Percentiles rank a stretch among this genome's conserved stretches.
Evolutionary conservation across 2,888 invertebrate genomes (phyloP).

Genomic region (Meteorus cinctellus): DNA sequence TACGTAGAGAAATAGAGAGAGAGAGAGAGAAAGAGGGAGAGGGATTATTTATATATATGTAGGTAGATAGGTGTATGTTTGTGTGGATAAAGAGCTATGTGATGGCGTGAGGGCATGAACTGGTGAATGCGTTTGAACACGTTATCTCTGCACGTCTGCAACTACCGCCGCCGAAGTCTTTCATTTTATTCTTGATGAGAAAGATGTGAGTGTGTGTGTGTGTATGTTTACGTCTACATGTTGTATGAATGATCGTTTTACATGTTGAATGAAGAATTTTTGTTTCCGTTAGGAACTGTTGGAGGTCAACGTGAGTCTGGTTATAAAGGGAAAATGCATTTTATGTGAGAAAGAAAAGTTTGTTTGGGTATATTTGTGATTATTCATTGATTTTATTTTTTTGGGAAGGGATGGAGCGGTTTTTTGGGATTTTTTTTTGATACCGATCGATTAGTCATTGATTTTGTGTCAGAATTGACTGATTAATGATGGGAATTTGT

Average conservation of each 20-base stretch:
- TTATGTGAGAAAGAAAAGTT: not conserved
- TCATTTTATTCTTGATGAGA: not conserved
- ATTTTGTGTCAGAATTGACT: too few relatives aligned
- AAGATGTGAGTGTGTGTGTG: not conserved
- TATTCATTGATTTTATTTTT: not conserved
- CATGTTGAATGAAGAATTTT: not conserved
- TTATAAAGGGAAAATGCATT: too few relatives aligned
- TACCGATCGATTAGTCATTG: too few relatives aligned
- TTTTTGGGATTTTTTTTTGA: too few relatives aligned
- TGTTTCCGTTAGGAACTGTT: not conserved
- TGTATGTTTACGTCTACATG: not conserved
- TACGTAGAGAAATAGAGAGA: too few relatives aligned
- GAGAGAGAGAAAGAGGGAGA: not conserved
- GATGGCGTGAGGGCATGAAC: not conserved
- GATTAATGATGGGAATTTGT: too few relatives aligned
- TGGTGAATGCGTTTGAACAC: not conserved
- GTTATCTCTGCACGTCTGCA: not conserved
- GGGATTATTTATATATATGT: constrained; percentile 8
- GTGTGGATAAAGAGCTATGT: too few relatives aligned
- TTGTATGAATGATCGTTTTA: not conserved
- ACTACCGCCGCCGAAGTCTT: not conserved
- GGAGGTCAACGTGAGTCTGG: too few relatives aligned
- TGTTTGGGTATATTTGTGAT: not conserved
- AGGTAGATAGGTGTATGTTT: not conserved
- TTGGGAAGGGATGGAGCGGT: not conserved